phyloP scores from a whole-genome alignment of 2,797 vertebrate genomes.

The Lindbergichthys nudifrons region DNA sequence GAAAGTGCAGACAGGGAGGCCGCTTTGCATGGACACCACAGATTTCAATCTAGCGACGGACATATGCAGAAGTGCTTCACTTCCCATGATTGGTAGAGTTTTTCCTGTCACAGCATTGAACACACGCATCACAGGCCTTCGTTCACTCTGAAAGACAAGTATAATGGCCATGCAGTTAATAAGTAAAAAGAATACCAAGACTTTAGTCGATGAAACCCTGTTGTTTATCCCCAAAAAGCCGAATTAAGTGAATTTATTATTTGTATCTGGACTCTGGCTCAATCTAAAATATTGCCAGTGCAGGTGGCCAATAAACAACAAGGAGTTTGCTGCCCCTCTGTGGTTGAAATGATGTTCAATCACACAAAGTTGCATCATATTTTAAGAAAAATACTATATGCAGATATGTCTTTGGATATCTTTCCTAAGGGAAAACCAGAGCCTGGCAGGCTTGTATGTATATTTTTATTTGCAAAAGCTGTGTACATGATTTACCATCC shows the following conservation, averaged over 20 bases:
- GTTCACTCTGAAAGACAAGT: slow-evolving; percentile 76
- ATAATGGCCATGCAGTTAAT: background rate
- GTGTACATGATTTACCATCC: background rate
- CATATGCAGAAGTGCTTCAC: slow-evolving; percentile 60
- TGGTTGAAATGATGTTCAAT: slow-evolving; percentile 25
- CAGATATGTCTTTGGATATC: background rate
- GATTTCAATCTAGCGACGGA: slow-evolving; percentile 81
- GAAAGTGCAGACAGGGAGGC: slow-evolving; percentile 83
- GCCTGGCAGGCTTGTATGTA: background rate
- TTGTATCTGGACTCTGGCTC: background rate
- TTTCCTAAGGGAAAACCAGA: background rate
- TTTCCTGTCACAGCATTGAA: slow-evolving; percentile 83
- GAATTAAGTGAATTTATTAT: background rate
- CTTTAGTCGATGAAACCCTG: background rate
- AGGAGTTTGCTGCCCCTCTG: slow-evolving; percentile 36
- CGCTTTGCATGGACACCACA: slow-evolving; percentile 74
- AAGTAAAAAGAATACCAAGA: background rate
- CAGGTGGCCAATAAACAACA: background rate
- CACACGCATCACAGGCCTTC: slow-evolving; percentile 78
- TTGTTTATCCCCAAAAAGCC: background rate
- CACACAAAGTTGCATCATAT: background rate
- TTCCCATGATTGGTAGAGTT: slow-evolving; percentile 74
- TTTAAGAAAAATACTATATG: background rate
- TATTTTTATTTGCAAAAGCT: background rate
- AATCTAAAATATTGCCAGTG: background rate